A percentile compares a stretch with the other conserved stretches of the same genome.
phyloP scores from a whole-genome alignment of 1,140 invertebrate species.

The Drosophila lacertosa region DNA sequence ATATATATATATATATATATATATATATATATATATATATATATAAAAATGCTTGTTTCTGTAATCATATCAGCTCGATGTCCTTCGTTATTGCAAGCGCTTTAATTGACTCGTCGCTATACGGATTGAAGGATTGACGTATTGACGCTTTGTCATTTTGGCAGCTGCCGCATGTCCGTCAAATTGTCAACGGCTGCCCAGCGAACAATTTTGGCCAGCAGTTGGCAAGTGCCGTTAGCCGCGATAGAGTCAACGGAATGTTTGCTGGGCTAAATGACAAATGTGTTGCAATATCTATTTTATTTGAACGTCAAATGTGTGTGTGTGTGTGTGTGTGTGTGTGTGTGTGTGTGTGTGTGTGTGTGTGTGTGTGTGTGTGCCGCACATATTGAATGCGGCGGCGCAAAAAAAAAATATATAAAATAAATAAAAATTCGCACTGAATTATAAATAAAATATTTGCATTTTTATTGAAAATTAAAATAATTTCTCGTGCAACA shows the following conservation, averaged over 20 bases:
- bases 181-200: background rate
- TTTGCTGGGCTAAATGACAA: conserved; percentile 17
- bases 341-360: background rate
- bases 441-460: conserved; percentile 51
- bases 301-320: too few relatives aligned
- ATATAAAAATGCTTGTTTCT: background rate
- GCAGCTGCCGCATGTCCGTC: background rate
- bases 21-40: background rate
- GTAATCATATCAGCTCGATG: background rate
- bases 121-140: conserved; percentile 31
- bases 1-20: too few relatives aligned
- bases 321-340: background rate
- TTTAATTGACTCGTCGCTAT: conserved; percentile 6
- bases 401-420: conserved; percentile 7
- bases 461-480: conserved; percentile 58
- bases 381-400: conserved; percentile 31
- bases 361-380: conserved; percentile 2
- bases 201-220: background rate
- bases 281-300: conserved; percentile 20
- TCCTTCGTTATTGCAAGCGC: conserved; percentile 2
- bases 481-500: conserved; percentile 39
- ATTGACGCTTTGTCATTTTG: conserved; percentile 19
- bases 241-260: background rate
- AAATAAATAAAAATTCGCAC: conserved; percentile 16
- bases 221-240: background rate